Percentiles rank a stretch among this genome's conserved stretches.
These are phyloP conservation scores for Urocyon cinereoargenteus DNA, from an alignment of 2,797 vertebrate genomes.

Conservation along the genomic window DNA sequence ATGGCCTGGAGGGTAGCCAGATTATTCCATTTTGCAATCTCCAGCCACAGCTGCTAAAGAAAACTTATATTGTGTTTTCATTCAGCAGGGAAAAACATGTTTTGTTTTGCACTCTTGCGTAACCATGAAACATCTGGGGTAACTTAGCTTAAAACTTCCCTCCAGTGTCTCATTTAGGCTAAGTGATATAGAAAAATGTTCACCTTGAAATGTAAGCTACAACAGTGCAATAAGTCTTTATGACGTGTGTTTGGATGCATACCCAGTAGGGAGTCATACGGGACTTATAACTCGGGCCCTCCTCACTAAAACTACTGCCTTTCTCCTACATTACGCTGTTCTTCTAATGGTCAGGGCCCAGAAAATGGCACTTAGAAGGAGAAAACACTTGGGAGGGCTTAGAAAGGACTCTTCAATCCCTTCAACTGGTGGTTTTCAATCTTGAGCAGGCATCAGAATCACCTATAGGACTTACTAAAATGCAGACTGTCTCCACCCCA, in stretches of 20 bases:
- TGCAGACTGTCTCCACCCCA: neutral
- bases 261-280: neutral
- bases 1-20: conserved; percentile 57
- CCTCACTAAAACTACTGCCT: neutral
- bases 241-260: neutral
- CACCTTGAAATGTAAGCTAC: conserved; percentile 39
- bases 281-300: neutral
- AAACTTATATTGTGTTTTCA: conserved; percentile 76
- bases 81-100: conserved; percentile 74
- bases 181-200: conserved; percentile 51
- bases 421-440: neutral
- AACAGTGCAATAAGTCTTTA: neutral
- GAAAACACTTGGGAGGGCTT: neutral
- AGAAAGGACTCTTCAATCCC: neutral
- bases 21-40: conserved; percentile 73
- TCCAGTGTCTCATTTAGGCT: conserved; percentile 62
- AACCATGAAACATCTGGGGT: conserved; percentile 76
- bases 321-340: neutral
- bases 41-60: conserved; percentile 71
- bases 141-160: conserved; percentile 68
- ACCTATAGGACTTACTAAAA: neutral
- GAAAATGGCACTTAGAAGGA: neutral
- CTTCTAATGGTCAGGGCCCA: neutral
- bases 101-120: conserved; percentile 77
- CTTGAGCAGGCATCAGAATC: neutral